These are phyloP conservation scores for Andrena marginata DNA, from an alignment of 2,888 invertebrate genomes.

Conservation along the genomic window DNA sequence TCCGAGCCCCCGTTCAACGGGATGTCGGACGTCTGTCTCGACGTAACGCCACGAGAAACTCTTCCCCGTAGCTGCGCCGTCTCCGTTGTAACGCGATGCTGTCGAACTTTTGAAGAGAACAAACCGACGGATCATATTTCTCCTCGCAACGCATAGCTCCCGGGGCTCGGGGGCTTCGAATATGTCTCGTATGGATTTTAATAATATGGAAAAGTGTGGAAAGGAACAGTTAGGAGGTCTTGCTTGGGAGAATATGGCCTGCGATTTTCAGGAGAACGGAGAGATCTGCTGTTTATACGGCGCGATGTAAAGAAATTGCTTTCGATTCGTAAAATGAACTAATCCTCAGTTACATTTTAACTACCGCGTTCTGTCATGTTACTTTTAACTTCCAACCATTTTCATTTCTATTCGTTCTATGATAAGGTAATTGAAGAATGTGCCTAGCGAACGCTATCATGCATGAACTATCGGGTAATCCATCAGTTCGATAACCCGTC, in stretches of 20 bases:
- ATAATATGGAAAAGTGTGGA: neutral
- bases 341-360: too few species aligned
- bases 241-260: neutral
- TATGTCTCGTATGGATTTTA: neutral
- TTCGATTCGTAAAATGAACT: too few species aligned
- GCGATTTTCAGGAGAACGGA: too few species aligned
- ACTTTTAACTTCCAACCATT: neutral
- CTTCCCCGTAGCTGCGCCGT: conserved; percentile 1
- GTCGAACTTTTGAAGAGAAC: conserved; percentile 10
- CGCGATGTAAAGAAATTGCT: too few species aligned
- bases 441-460: neutral
- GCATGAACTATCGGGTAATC: neutral
- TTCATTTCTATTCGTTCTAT: neutral
- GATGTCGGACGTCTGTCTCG: conserved; percentile 14
- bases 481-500: neutral
- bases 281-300: too few species aligned
- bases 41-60: conserved; percentile 18
- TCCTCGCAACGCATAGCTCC: neutral
- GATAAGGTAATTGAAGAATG: neutral
- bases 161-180: neutral
- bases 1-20: conserved; percentile 29
- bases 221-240: neutral
- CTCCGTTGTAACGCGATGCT: neutral
- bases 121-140: conserved; percentile 14
- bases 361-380: too few species aligned